Base-by-base conservation (phyloP, 2,797 vertebrate genomes). In the Todus mexicanus region DNA sequence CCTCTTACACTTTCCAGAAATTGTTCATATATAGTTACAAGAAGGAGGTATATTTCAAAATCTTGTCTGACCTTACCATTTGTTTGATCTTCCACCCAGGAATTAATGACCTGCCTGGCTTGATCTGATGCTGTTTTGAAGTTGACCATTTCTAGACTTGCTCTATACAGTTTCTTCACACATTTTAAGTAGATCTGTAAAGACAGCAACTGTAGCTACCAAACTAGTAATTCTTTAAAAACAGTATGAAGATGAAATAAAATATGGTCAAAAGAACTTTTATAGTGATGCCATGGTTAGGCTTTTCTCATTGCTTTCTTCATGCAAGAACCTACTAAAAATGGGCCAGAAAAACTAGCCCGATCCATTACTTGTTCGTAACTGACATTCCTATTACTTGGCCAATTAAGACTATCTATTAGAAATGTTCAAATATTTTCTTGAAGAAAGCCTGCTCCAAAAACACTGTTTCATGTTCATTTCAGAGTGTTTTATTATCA, bases 51-150 rank as follows among this genome's bases (percentile, higher is more conserved):
- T 53, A 51, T 54, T 54, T 43, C 45, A 51, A 74, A 80, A 27
- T 70, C 20, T 57, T 61, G 12, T 74, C 25, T 63, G 60, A 59
- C 15, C 73, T 83, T 79, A 98, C 98, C 98, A 61, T 98, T 97
- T 40, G 98, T 99, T 76, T 98, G 86, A n/a, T 95, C 97, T 97
- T 98, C 96, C 93, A 99, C 98, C 98, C 98, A 99, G 38, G 40
- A 95, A 96, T 99, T 99, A 93, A 99, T 98, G 74, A 98, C 96
- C 90, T 97, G 63, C 73, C 98, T 98, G 57, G 97, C 97, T 22
- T 89, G 92, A 38, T 98, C 97, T 42, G 94, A 23, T 47, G 90
- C 95, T 26, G 12, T 56, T 38, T 37, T 53, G 79, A 99, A 99
- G 93, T 98, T 98, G 89, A 98, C 98, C 18, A 29, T 19, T 97